A percentile compares a stretch with the other conserved stretches of the same genome.
Conservation (phyloP, 2,888 invertebrate genomes). For the Acronicta aceris region DNA sequence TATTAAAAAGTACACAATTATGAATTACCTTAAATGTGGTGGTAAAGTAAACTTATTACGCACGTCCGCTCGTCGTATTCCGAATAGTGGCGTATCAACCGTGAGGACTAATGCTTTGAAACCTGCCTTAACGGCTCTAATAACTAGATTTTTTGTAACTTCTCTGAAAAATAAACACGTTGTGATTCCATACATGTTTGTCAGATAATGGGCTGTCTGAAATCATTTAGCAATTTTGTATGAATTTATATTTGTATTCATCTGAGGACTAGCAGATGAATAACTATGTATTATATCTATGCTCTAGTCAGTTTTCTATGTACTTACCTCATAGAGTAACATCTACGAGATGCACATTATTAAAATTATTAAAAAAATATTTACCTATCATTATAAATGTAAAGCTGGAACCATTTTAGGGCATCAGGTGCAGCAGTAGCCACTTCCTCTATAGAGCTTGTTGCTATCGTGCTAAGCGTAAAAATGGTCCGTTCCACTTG, state of each 20-base stretch:
- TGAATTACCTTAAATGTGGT: constrained; percentile 91
- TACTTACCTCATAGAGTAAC: no score
- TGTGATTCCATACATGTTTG: no score
- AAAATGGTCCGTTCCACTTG: constrained; percentile 93
- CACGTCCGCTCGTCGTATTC: constrained; percentile 94
- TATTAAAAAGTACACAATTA: no score
- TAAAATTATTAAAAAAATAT: no score
- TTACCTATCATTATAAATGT: constrained; percentile 95
- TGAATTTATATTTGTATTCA: no score
- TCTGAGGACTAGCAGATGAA: no score
- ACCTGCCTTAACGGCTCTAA: constrained; percentile 94
- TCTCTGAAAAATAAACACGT: constrained; percentile 79
- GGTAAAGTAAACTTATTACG: constrained; percentile 96
- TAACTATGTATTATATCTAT: no score
- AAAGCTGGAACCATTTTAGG: constrained; percentile 97
- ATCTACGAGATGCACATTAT: no score
- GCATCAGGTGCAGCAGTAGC: constrained; percentile 93
- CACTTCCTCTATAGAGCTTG: constrained; percentile 96
- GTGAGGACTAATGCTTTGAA: constrained; percentile 96
- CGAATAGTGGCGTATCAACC: constrained; percentile 96
- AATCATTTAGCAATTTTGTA: no score
- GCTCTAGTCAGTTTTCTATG: no score
- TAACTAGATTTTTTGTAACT: constrained; percentile 92
- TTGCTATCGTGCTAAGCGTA: constrained; percentile 95
- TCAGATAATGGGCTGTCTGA: no score